Conservation (phyloP, 2,113 vertebrate species). For the Zosterops pallidus region DNA sequence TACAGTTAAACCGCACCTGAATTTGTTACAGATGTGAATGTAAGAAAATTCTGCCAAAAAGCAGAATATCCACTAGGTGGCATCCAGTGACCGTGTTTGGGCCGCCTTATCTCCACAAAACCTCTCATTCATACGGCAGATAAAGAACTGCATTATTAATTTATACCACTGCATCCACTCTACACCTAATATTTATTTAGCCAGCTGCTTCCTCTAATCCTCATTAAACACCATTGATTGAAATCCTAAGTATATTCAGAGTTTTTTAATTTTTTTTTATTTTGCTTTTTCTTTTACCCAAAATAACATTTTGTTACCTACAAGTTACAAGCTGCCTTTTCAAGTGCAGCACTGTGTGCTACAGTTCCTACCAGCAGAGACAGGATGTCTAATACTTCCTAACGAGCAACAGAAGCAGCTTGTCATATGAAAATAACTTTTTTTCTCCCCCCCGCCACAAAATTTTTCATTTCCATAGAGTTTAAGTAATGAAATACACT, state of each 20-base stretch:
- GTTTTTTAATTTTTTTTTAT: background rate
- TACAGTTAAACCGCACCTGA: background rate
- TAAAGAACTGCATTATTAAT: slow-evolving; percentile 86
- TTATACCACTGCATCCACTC: slow-evolving; percentile 75
- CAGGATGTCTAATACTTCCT: slow-evolving; percentile 73
- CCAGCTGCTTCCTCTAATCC: slow-evolving; percentile 83
- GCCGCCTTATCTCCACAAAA: slow-evolving; percentile 59
- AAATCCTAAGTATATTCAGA: slow-evolving; percentile 70
- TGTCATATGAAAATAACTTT: slow-evolving; percentile 42
- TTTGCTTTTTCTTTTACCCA: background rate
- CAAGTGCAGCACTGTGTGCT: slow-evolving; percentile 52
- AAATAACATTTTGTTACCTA: slow-evolving; percentile 76
- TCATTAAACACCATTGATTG: slow-evolving; percentile 77
- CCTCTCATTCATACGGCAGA: slow-evolving; percentile 77
- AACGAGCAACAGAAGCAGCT: slow-evolving; percentile 56
- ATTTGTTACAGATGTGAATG: background rate
- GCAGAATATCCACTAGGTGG: slow-evolving; percentile 73
- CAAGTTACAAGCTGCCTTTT: slow-evolving; percentile 75
- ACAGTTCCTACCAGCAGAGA: slow-evolving; percentile 62
- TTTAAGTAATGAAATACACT: slow-evolving; percentile 2
- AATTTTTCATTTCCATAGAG: slow-evolving; percentile 1
- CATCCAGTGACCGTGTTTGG: slow-evolving; percentile 56
- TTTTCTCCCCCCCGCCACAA: background rate
- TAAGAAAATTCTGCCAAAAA: background rate
- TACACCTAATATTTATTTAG: slow-evolving; percentile 83